Base-by-base conservation (phyloP, 1,140 invertebrate genomes). In the Thaumetopoea pityocampa region DNA sequence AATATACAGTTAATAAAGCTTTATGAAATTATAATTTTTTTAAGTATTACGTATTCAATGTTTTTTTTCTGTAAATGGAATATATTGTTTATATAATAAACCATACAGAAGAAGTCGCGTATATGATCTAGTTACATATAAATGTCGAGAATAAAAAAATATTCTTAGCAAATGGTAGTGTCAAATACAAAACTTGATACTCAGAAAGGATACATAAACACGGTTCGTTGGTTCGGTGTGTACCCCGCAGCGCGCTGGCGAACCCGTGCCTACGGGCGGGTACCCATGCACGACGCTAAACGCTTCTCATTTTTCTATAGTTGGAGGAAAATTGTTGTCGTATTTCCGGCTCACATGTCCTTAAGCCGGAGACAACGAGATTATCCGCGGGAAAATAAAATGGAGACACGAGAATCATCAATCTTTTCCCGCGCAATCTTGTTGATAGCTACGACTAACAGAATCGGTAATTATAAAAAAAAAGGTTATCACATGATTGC, bases 301-400 rank as follows among this genome's bases (percentile, higher is more conserved):
- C 66, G 67, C 45, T 64, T 57, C 69, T 67, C 74, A 79, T 79
- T 79, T 79, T 79, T 81, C 73, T 70, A 69, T 77, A 81, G 67
- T 67, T 67, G 72, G 59, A 72, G 72, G 73, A 81, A 74, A 77
- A 81, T 77, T 81, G 69, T 67, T 63, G 60, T 70, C 74, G 68
- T 76, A 77, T 79, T 81, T 79, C 66, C 68, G 66, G 48, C 73
- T 78, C 70, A 73, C 74, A 74, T 79, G 72, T 77, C 72, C 72
- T 73, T 78, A 73, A 77, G 70, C 67, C 59, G 65, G 67, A 77
- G 70, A 81, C 70, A 77, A 76, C 72, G 67, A 79, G 74, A 79
- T 82, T 82, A 82, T 82, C 70, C 61, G 67, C 67, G 68, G 67
- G 67, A 67, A 78, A 76, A 79, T 76, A 76, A 79, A 79, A 71